These are phyloP conservation scores for Noctua janthina DNA, from an alignment of 2,888 invertebrate species.

Conservation along the genomic window DNA sequence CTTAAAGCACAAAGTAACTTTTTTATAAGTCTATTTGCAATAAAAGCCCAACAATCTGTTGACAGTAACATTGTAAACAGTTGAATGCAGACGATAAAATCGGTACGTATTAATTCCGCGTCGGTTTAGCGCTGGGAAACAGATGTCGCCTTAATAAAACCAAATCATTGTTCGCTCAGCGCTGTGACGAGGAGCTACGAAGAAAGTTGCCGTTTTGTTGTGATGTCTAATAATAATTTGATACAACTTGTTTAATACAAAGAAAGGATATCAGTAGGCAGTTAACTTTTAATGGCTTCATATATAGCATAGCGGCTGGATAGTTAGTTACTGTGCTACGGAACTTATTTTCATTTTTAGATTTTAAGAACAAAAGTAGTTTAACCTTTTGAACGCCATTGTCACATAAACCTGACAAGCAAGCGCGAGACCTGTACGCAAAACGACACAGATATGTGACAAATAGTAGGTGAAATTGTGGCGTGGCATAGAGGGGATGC, in stretches of 20 bases:
- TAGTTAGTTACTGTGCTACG: not conserved
- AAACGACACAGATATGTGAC: too few species aligned
- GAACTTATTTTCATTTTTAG: not conserved
- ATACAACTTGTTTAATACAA: not conserved
- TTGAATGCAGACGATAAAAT: slow-evolving; percentile 51
- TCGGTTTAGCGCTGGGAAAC: slow-evolving; percentile 68
- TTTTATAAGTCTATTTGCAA: slow-evolving; percentile 6
- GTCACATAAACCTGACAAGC: too few species aligned
- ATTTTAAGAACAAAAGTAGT: too few species aligned
- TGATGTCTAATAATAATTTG: not conserved
- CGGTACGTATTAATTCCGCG: slow-evolving; percentile 68
- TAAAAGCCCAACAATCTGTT: slow-evolving; percentile 36
- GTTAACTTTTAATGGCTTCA: not conserved
- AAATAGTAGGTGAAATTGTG: too few species aligned
- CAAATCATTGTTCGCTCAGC: slow-evolving; percentile 81
- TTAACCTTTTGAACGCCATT: too few species aligned
- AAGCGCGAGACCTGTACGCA: too few species aligned
- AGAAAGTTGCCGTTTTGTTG: slow-evolving; percentile 18
- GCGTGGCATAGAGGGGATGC: too few species aligned
- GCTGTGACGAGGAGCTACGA: slow-evolving; percentile 64
- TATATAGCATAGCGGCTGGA: not conserved
- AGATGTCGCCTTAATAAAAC: slow-evolving; percentile 83
- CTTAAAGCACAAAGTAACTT: not conserved
- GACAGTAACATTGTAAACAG: slow-evolving; percentile 57
- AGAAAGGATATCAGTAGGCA: not conserved